Conservation (phyloP, 2,113 vertebrate species). For the Aegypius monachus region DNA sequence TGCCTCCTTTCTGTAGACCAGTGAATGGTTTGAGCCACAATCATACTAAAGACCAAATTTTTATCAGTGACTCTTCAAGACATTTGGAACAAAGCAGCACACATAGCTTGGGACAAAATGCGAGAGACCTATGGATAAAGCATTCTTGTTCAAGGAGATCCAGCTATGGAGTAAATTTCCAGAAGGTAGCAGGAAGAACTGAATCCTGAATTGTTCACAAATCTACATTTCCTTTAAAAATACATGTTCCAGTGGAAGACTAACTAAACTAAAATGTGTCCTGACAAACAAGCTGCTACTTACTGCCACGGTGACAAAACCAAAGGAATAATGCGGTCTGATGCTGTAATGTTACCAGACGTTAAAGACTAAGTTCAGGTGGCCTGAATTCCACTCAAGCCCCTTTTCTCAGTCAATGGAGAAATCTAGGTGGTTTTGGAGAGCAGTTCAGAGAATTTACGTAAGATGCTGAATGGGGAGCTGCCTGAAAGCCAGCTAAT, state of each 20-base stretch:
- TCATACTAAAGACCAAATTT: neutral
- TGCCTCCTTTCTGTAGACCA: neutral
- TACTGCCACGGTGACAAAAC: neutral
- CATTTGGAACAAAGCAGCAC: neutral
- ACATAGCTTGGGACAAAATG: neutral
- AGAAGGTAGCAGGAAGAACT: neutral
- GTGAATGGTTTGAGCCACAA: neutral
- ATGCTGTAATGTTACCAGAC: neutral
- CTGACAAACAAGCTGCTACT: neutral
- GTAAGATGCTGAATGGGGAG: neutral
- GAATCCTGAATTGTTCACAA: neutral
- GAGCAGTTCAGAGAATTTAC: slow-evolving; percentile 15
- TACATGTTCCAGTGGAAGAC: neutral
- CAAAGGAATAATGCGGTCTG: neutral
- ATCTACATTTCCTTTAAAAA: neutral
- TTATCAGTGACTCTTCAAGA: neutral
- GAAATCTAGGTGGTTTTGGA: neutral
- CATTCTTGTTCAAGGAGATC: neutral
- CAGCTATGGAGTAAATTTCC: neutral
- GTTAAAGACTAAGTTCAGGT: neutral
- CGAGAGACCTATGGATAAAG: neutral
- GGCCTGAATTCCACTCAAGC: neutral
- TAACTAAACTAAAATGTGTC: neutral
- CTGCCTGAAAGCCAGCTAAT: slow-evolving; percentile 59
- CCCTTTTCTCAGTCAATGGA: neutral